A percentile compares a stretch with the other conserved stretches of the same genome.
These are phyloP conservation scores for Noctua comes DNA, from an alignment of 2,888 invertebrate species.

Conservation along the genomic window DNA sequence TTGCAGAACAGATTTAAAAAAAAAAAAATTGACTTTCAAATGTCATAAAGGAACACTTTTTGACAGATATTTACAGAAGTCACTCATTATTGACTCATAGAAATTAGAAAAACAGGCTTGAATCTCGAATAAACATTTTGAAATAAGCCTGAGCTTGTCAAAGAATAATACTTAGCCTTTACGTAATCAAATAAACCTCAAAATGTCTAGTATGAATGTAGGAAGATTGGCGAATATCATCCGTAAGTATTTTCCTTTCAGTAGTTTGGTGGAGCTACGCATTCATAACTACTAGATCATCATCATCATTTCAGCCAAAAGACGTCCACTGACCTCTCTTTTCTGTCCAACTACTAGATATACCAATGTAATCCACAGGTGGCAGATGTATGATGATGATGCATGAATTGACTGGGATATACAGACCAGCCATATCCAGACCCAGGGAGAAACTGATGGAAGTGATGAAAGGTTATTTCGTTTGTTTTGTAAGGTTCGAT, in stretches of 20 bases:
- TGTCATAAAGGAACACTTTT: not conserved
- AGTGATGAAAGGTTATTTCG: conserved; percentile 72
- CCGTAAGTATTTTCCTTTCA: conserved; percentile 37
- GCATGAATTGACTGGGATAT: conserved; percentile 73
- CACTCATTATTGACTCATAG: not conserved
- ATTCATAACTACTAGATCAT: not conserved
- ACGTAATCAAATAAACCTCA: not conserved
- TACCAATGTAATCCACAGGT: conserved; percentile 63
- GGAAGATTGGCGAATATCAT: conserved; percentile 36
- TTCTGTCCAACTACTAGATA: too few relatives aligned
- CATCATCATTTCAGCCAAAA: too few relatives aligned
- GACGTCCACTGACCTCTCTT: too few relatives aligned
- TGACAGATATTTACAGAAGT: conserved; percentile 3
- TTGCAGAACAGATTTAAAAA: not conserved
- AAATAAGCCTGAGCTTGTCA: conserved; percentile 5
- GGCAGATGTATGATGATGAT: conserved; percentile 64
- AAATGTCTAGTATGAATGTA: conserved; percentile 40
- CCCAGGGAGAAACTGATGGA: conserved; percentile 75
- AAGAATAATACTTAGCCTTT: not conserved
- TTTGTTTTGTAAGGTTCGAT: not conserved
- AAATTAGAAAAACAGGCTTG: not conserved
- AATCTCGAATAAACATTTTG: not conserved
- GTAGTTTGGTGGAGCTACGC: not conserved
- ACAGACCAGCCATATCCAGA: conserved; percentile 71
- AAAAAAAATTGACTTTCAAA: too few relatives aligned